Evolutionary conservation across 2,888 invertebrate species (phyloP).

Genomic region (Phaedon cochleariae): DNA sequence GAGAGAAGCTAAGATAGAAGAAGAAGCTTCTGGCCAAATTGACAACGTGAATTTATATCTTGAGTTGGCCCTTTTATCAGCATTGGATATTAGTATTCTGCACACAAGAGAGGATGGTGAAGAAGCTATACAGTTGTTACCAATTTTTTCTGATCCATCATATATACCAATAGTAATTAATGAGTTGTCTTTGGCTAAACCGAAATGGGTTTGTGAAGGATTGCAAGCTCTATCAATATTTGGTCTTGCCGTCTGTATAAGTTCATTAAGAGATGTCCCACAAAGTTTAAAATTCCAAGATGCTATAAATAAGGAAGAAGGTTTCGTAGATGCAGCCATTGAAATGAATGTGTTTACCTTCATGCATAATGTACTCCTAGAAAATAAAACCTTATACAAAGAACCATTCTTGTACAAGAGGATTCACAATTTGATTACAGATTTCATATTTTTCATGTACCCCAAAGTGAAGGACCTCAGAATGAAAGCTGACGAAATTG

Average conservation of each 20-base stretch:
- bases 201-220: conserved; percentile 66
- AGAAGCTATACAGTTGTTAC: conserved; percentile 73
- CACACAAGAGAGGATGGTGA: conserved; percentile 80
- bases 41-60: conserved; percentile 82
- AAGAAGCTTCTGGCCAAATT: conserved; percentile 75
- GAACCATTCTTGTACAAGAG: conserved; percentile 86
- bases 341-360: conserved; percentile 83
- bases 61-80: conserved; percentile 84
- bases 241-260: conserved; percentile 75
- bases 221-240: conserved; percentile 72
- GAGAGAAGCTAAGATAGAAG: conserved; percentile 55
- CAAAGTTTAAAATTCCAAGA: conserved; percentile 66
- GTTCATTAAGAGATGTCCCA: conserved; percentile 69
- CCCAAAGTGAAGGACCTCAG: conserved; percentile 86
- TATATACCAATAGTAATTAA: conserved; percentile 66
- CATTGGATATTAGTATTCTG: conserved; percentile 82
- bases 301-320: conserved; percentile 80
- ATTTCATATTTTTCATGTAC: conserved; percentile 93
- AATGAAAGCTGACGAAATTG: conserved; percentile 88
- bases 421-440: conserved; percentile 85
- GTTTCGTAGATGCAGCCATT: conserved; percentile 80
- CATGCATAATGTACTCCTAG: conserved; percentile 76
- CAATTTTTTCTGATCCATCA: conserved; percentile 70
- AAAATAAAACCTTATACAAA: conserved; percentile 72
- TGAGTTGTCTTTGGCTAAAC: conserved; percentile 63